Evolutionary conservation across 2,113 vertebrate genomes (phyloP).

Genomic region (Hypanus sabinus): DNA sequence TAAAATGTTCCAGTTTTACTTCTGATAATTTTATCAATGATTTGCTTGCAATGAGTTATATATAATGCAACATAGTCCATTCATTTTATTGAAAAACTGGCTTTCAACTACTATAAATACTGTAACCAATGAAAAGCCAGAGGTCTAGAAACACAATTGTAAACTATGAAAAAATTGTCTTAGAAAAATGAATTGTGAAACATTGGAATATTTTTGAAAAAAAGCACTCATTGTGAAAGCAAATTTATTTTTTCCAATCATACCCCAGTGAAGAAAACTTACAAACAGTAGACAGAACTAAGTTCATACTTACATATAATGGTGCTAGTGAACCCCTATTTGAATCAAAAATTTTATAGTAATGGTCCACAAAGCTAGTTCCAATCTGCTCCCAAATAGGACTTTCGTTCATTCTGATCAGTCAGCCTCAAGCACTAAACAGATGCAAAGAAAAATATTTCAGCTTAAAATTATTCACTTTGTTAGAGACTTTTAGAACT

Average conservation of each 20-base stretch:
- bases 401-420: slow-evolving; percentile 95
- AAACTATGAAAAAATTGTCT: not conserved
- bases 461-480: not conserved
- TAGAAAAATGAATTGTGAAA: not conserved
- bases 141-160: too few species aligned
- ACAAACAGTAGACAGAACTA: not conserved
- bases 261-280: not conserved
- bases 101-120: not conserved
- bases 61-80: too few species aligned
- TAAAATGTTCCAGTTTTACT: not conserved
- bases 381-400: slow-evolving; percentile 98
- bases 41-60: not conserved
- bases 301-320: slow-evolving; percentile 83
- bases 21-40: not conserved
- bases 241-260: not conserved
- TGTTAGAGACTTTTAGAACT: not conserved
- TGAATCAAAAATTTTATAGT: slow-evolving; percentile 91
- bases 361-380: slow-evolving; percentile 95
- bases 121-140: too few species aligned
- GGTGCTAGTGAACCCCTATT: slow-evolving; percentile 86
- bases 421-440: slow-evolving; percentile 66
- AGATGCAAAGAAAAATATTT: slow-evolving; percentile 14
- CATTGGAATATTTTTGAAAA: not conserved
- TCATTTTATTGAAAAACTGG: not conserved
- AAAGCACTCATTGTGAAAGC: not conserved